Percentiles rank a stretch among this genome's conserved stretches.
Evolutionary conservation across 1,140 invertebrate genomes (phyloP).

Genomic region (Procambarus virginalis): DNA sequence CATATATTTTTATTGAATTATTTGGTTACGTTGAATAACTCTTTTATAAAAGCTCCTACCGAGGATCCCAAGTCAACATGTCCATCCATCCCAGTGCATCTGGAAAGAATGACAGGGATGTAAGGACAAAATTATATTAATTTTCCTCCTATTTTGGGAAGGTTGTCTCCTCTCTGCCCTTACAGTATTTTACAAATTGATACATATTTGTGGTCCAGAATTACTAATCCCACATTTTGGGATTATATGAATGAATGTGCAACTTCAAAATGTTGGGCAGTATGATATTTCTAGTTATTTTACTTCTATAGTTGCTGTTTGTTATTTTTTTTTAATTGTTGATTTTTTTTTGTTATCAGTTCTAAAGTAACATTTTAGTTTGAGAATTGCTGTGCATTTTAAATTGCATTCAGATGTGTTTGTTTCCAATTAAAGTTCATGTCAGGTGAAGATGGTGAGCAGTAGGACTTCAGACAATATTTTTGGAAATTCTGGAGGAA

Average conservation of each 20-base stretch:
- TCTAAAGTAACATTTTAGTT: conserved; percentile 11
- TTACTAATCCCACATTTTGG: neutral
- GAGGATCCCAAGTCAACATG: neutral
- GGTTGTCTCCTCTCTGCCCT: neutral
- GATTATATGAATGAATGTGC: conserved; percentile 1
- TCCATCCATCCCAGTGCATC: conserved; percentile 31
- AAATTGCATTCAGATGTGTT: neutral
- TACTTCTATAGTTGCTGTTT: conserved; percentile 28
- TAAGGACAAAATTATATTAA: conserved; percentile 8
- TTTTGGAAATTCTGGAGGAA: conserved; percentile 38
- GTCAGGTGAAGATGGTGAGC: conserved; percentile 58
- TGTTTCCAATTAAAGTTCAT: conserved; percentile 45
- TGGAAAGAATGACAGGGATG: conserved; percentile 27
- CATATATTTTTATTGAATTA: conserved; percentile 34
- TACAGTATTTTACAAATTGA: conserved; percentile 10
- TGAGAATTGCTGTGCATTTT: conserved; percentile 1
- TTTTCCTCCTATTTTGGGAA: neutral
- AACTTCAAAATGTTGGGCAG: neutral
- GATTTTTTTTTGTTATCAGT: neutral
- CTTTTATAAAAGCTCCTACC: neutral
- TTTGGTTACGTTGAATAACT: conserved; percentile 10
- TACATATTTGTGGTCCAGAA: neutral
- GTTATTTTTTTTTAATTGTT: conserved; percentile 29
- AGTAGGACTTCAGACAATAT: conserved; percentile 39
- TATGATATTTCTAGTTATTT: conserved; percentile 18